Percentiles rank a stretch among this genome's conserved stretches.
phyloP scores from a whole-genome alignment of 2,113 vertebrate species.

The Eleginops maclovinus region DNA sequence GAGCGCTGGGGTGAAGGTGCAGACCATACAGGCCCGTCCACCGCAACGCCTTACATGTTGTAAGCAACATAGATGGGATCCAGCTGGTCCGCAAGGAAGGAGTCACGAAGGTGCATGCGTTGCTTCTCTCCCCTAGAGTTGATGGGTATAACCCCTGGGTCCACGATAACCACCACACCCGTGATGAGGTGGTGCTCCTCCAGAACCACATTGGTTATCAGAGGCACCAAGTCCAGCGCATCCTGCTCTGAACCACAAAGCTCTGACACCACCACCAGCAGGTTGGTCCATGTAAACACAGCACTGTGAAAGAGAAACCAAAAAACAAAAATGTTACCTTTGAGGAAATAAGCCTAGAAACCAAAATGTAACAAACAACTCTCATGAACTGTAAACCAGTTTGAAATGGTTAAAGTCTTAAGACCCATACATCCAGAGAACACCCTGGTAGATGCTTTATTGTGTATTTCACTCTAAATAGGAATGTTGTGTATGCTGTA shows the following conservation, averaged over 20 bases:
- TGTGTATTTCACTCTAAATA: no score
- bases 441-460: no score
- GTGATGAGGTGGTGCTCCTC: constrained; percentile 98
- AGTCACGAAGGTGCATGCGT: constrained; percentile 98
- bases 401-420: no score
- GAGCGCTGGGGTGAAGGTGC: constrained; percentile 15
- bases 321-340: neutral
- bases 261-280: constrained; percentile 97
- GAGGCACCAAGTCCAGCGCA: constrained; percentile 95
- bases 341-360: neutral
- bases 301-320: constrained; percentile 82
- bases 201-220: constrained; percentile 97
- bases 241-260: constrained; percentile 97
- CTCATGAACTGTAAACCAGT: no score
- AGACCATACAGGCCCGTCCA: neutral
- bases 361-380: no score
- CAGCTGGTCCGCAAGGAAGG: constrained; percentile 95
- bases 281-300: constrained; percentile 99
- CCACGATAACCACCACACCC: constrained; percentile 97
- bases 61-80: constrained; percentile 99
- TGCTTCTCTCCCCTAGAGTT: constrained; percentile 98
- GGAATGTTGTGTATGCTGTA: no score
- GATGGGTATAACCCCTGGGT: constrained; percentile 97
- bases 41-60: constrained; percentile 90
- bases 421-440: no score